Evolutionary conservation across 1,140 invertebrate genomes (phyloP).

Genomic region (Tetragnatha versicolor): DNA sequence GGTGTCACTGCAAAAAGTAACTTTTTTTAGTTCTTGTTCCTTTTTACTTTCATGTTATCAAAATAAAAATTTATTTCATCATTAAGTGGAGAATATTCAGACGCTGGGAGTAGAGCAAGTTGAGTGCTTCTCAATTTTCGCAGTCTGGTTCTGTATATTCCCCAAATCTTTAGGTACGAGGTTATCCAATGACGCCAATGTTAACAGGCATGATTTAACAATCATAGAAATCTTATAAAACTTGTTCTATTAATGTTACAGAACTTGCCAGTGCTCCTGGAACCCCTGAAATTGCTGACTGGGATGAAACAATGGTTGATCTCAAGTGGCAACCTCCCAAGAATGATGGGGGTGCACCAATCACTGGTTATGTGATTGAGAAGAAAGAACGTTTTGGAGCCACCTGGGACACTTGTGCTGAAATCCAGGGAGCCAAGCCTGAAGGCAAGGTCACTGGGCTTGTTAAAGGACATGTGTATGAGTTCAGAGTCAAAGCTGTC

Average conservation of each 20-base stretch:
- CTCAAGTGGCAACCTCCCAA: conserved; percentile 89
- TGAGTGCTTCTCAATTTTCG: no score
- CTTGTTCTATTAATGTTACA: conserved; percentile 3
- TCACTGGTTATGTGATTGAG: conserved; percentile 95
- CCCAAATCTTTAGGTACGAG: no score
- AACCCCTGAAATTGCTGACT: conserved; percentile 86
- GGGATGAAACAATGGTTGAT: conserved; percentile 90
- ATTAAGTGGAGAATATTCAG: no score
- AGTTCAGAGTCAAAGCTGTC: conserved; percentile 90
- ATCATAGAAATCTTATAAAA: no score
- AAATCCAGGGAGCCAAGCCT: conserved; percentile 73
- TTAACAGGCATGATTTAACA: no score
- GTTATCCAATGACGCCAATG: no score
- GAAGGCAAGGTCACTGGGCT: conserved; percentile 85
- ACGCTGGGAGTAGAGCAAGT: no score
- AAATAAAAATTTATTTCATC: no score
- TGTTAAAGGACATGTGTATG: conserved; percentile 87
- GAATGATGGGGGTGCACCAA: conserved; percentile 90
- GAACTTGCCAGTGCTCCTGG: conserved; percentile 80
- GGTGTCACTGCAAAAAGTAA: no score
- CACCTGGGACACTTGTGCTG: conserved; percentile 83
- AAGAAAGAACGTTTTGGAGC: conserved; percentile 92
- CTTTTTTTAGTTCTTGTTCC: no score
- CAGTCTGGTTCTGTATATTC: no score
- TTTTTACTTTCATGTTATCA: no score